Evolutionary conservation across 2,113 vertebrate species (phyloP), one percentile per base, ranked within the genome.

Genomic region (Neolamprologus modestus): DNA sequence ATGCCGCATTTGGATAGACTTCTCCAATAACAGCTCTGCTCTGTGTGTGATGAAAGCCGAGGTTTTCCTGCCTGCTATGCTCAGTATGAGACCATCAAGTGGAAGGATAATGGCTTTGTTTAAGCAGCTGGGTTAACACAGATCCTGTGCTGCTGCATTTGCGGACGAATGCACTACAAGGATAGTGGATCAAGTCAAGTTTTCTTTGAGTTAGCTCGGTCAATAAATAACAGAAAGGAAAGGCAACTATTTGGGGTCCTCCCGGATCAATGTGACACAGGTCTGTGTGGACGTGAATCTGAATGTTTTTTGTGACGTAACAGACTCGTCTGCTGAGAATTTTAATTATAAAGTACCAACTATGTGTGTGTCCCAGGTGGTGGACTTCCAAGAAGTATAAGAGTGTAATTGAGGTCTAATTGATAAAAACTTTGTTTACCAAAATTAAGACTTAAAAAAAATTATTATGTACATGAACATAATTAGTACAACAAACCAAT

Each of bases 121-220:
- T 76, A 76, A 76, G 40, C 24, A 4, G 24, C 68, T 7, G 21
- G 40, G 68, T 76, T 76, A 76, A 47, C 40, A 17, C 24, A 10
- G 68, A 76, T 26, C 68, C 40, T 28, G 40, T 47, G 21, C 21
- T 45, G 8, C 37, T 26, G 21, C 21, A 26, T 73, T 73, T 73
- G 13, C 4, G 4, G 68, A 73, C 13, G 9, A 76, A 28, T 47
- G 8, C 42, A 47, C 68, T 47, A 17, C 24, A 47, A 47, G 10
- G 13, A 45, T 47, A 17, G 14, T 28, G 14, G 40, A 28, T 26
- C 21, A 45, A 45, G 21, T 8, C 3, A 76, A 26, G 68, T 47
- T 47, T 47, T 76, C 40, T 76, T 28, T 11, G 68, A 28, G 68
- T 47, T 47, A 28, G 40, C 40, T 0, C 1, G 0, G 21, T 47